Percentiles rank a stretch among this genome's conserved stretches.
These are phyloP conservation scores for Mythimna impura DNA, from an alignment of 2,888 invertebrate species.

Conservation along the genomic window DNA sequence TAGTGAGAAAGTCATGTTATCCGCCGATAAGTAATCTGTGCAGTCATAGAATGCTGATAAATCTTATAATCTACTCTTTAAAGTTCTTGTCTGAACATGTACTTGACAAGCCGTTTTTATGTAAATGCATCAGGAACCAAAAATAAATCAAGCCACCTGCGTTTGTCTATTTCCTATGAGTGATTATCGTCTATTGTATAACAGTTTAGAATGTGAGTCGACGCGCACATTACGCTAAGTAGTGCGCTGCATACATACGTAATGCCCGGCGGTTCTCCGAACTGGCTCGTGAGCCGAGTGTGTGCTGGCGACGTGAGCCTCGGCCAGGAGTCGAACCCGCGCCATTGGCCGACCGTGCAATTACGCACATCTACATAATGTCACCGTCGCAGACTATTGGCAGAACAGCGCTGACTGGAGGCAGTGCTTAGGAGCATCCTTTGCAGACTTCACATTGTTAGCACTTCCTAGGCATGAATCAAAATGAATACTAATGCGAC, in stretches of 20 bases:
- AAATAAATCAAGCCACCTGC: slow-evolving; percentile 7
- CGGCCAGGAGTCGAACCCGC: slow-evolving; percentile 10
- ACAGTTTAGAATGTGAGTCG: slow-evolving; percentile 44
- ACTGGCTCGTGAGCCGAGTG: slow-evolving; percentile 16
- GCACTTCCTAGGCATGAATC: neutral
- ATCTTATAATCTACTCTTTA: neutral
- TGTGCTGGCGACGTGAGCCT: neutral
- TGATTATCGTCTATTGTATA: slow-evolving; percentile 35
- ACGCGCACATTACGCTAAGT: slow-evolving; percentile 48
- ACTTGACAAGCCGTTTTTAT: slow-evolving; percentile 13
- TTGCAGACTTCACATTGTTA: slow-evolving; percentile 9
- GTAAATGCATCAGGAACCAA: slow-evolving; percentile 19
- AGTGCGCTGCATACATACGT: slow-evolving; percentile 47
- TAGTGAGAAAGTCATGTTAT: neutral
- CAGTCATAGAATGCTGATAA: neutral
- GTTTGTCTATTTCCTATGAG: slow-evolving; percentile 23
- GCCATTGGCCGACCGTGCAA: slow-evolving; percentile 49
- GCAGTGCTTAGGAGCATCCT: neutral
- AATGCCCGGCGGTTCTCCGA: slow-evolving; percentile 41
- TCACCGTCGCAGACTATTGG: slow-evolving; percentile 22
- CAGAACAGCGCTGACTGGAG: slow-evolving; percentile 29
- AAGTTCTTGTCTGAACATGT: neutral
- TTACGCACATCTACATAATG: slow-evolving; percentile 43
- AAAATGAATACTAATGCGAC: slow-evolving; percentile 39
- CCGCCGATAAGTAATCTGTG: neutral